Base-by-base conservation (phyloP, 2,888 invertebrate species). In the Apocheima hispidaria region DNA sequence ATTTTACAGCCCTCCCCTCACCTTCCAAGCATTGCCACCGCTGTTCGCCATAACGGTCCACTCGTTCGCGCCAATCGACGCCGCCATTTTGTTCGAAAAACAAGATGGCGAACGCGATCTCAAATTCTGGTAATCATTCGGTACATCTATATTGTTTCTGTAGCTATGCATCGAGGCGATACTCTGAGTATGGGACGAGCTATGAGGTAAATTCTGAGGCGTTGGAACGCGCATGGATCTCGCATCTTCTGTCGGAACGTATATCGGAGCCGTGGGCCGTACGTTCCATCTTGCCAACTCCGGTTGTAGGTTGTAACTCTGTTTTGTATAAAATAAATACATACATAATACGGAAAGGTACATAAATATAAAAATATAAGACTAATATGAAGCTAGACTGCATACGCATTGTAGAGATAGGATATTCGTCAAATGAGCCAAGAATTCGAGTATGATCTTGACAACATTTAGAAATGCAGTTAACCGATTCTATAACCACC, bases 131-230 rank as follows among this genome's bases (percentile, higher is more conserved):
- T 93, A 93, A 70, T 93, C 93, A 74, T 84, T 90, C 56, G 92
- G 92, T 60, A 90, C 84, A 77, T 92, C 92, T 52, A 92, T 90
- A 82, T 89, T 92, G 75, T 87, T 90, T 78, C 90, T 85, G 86
- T 88, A 90, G 90, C 92, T 93, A 83, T 93, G 93, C 90, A 93
- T 93, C 38, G 93, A 93, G 9, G 93, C 92, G 60, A 93, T 93
- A 73, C 93, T 93, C 71, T 93, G 92, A 38, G 93, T 88, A 71
- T 93, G 93, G 0, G 93, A 92, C 4, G 92, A 83, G 65, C 90
- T 90, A 73, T 92, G 92, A 5, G 92, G 92, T 60, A 92, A 86
- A 65, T 85, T 90, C 74, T 89, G 91, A 20, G 92, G 90, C 33
- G 91, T 88, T 0, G 88, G 85, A 36, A 84, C 82, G 6, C 91